Evolutionary conservation across 2,113 vertebrate genomes (phyloP).

Genomic region (Thunnus thynnus): DNA sequence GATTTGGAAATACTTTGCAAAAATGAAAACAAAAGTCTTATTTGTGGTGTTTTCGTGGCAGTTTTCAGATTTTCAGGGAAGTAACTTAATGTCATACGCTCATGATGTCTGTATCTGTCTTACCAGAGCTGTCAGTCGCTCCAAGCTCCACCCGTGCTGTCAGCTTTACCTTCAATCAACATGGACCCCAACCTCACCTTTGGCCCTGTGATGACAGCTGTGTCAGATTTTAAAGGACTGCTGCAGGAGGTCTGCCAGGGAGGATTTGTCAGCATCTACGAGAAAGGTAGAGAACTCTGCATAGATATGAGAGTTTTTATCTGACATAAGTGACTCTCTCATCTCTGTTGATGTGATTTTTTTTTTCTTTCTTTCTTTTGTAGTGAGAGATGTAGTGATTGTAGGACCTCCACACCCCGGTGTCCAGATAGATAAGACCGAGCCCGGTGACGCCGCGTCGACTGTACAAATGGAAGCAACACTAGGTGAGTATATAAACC

Average conservation of each 20-base stretch:
- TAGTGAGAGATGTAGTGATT: constrained; percentile 79
- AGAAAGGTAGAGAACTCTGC: constrained; percentile 72
- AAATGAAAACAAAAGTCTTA: too few species aligned
- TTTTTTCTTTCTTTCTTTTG: constrained; percentile 10
- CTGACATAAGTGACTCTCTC: not conserved
- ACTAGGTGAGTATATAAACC: constrained; percentile 34
- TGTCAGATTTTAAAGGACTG: constrained; percentile 80
- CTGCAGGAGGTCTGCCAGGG: constrained; percentile 83
- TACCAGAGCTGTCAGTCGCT: constrained; percentile 77
- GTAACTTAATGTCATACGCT: too few species aligned
- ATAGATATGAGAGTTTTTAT: not conserved
- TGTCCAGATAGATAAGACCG: constrained; percentile 5
- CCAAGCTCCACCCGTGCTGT: constrained; percentile 63
- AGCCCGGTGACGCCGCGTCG: constrained; percentile 3
- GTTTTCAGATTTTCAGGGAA: not conserved
- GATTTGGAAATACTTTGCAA: not conserved
- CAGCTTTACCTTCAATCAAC: constrained; percentile 55
- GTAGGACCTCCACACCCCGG: constrained; percentile 47
- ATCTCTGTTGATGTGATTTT: not conserved
- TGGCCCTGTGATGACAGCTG: constrained; percentile 64
- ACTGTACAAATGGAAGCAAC: constrained; percentile 42
- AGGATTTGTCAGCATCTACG: constrained; percentile 81
- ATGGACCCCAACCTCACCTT: constrained; percentile 70
- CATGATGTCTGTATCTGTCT: constrained; percentile 8
- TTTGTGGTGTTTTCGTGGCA: not conserved